Percentiles rank a stretch among this genome's conserved stretches.
Evolutionary conservation across 2,113 vertebrate species (phyloP).

Genomic region (Ibidorhyncha struthersii): DNA sequence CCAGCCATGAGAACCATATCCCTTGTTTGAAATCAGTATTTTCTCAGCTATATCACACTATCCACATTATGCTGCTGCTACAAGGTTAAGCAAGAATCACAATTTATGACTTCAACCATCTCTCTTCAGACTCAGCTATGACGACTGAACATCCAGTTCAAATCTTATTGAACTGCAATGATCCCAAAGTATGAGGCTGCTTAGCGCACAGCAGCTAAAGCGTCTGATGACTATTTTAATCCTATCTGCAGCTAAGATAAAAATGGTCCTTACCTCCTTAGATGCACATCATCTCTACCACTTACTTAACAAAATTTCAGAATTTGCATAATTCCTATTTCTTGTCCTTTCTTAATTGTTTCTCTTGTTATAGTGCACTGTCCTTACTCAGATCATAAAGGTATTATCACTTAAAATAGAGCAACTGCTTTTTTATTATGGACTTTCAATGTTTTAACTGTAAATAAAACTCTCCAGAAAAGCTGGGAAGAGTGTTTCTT

Average conservation of each 20-base stretch:
- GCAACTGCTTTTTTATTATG: background rate
- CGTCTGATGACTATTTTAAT: background rate
- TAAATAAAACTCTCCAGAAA: background rate
- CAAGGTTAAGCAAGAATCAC: background rate
- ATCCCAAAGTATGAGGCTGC: background rate
- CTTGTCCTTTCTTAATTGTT: background rate
- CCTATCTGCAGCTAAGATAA: background rate
- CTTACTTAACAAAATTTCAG: background rate
- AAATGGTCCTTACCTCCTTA: background rate
- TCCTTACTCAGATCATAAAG: background rate
- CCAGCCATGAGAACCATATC: background rate
- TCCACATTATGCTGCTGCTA: background rate
- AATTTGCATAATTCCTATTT: background rate
- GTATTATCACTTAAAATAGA: background rate
- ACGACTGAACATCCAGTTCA: background rate
- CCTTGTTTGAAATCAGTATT: conserved; percentile 5
- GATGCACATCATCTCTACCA: background rate
- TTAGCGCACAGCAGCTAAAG: background rate
- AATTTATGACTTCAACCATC: background rate
- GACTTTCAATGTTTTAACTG: background rate
- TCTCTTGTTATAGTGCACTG: background rate
- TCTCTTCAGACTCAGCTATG: background rate
- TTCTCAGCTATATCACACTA: background rate
- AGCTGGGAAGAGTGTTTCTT: background rate
- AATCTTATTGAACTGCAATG: background rate